phyloP scores from a whole-genome alignment of 2,113 vertebrate genomes.

The Pao palembangensis region DNA sequence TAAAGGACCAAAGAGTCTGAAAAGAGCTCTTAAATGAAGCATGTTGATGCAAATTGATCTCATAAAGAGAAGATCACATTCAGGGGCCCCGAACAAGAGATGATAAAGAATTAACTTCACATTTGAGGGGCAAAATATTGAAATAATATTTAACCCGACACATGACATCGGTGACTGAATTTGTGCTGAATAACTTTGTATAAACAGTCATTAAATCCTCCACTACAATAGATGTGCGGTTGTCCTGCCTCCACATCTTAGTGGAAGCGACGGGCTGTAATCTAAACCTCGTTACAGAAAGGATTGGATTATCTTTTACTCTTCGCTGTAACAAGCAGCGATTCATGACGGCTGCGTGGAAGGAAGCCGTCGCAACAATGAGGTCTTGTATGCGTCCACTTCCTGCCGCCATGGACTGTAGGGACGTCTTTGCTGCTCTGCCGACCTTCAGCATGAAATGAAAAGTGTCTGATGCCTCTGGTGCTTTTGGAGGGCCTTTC shows the following conservation, averaged over 20 bases:
- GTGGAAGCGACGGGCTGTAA: not conserved
- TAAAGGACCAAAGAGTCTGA: too few relatives aligned
- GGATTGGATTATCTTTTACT: not conserved
- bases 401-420: slow-evolving; percentile 33
- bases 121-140: too few relatives aligned
- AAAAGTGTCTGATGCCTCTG: slow-evolving; percentile 68
- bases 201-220: not conserved
- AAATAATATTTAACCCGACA: too few relatives aligned
- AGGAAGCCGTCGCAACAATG: not conserved
- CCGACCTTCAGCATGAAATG: slow-evolving; percentile 72
- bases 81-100: too few relatives aligned
- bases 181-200: too few relatives aligned
- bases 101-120: too few relatives aligned
- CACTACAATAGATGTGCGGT: not conserved
- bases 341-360: not conserved
- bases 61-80: too few relatives aligned
- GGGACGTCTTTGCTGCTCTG: slow-evolving; percentile 49
- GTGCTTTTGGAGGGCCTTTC: slow-evolving; percentile 66
- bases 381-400: slow-evolving; percentile 7
- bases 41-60: too few relatives aligned
- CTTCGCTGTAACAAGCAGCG: too few relatives aligned
- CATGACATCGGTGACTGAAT: too few relatives aligned
- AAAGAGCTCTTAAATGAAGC: too few relatives aligned
- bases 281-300: not conserved
- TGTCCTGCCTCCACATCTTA: not conserved